phyloP scores from a whole-genome alignment of 2,797 vertebrate genomes.

The Eupleurogrammus muticus region DNA sequence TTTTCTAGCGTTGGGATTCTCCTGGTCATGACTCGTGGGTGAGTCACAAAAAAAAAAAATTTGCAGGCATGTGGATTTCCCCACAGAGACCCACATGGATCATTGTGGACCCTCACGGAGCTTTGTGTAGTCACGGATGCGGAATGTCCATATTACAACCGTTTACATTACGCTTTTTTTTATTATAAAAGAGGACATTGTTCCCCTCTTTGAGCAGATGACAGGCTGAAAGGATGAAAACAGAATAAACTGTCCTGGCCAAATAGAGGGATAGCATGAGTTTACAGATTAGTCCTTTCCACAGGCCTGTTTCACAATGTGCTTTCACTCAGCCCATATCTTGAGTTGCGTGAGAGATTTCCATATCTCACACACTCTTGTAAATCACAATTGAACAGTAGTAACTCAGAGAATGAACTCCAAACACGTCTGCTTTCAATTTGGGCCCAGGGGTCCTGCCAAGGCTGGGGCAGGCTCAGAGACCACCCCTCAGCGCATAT shows the following conservation, averaged over 20 bases:
- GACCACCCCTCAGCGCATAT: conserved; percentile 89
- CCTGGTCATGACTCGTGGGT: too few species aligned
- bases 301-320: conserved; percentile 83
- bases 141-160: too few species aligned
- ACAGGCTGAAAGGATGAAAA: conserved; percentile 66
- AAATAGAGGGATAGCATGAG: conserved; percentile 75
- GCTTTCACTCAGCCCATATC: conserved; percentile 87
- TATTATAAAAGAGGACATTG: conserved; percentile 57
- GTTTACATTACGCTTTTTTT: too few species aligned
- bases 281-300: conserved; percentile 74
- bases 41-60: too few species aligned
- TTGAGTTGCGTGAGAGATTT: conserved; percentile 90
- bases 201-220: conserved; percentile 58
- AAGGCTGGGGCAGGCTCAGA: conserved; percentile 86
- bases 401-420: conserved; percentile 91
- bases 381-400: conserved; percentile 93
- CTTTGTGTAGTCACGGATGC: too few species aligned
- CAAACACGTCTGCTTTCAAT: conserved; percentile 94
- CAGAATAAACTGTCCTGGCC: conserved; percentile 66
- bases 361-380: conserved; percentile 89
- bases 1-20: too few species aligned
- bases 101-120: too few species aligned
- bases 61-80: too few species aligned
- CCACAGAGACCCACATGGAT: too few species aligned
- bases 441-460: conserved; percentile 85